Percentiles rank a stretch among this genome's conserved stretches.
phyloP scores from a whole-genome alignment of 2,888 invertebrate genomes.

The Drosophila peninsularis region DNA sequence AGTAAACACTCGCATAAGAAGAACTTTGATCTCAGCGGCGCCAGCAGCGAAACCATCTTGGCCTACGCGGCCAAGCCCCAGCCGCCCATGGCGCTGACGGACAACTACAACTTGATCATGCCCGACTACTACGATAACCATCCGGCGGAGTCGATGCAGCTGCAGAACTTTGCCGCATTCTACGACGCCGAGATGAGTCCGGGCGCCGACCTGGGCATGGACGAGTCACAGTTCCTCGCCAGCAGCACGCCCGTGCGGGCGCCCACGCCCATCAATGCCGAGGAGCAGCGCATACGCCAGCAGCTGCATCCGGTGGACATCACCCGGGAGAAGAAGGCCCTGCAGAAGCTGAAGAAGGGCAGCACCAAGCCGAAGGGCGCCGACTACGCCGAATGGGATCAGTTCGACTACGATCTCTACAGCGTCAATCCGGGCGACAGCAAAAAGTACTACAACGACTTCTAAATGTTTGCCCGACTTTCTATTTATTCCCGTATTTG shows the following conservation, averaged over 20 bases:
- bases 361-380: slow-evolving; percentile 64
- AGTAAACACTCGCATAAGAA: slow-evolving; percentile 29
- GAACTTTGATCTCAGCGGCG: slow-evolving; percentile 40
- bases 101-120: slow-evolving; percentile 76
- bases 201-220: slow-evolving; percentile 75
- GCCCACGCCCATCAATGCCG: slow-evolving; percentile 70
- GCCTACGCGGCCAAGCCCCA: slow-evolving; percentile 65
- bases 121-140: slow-evolving; percentile 75
- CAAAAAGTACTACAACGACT: slow-evolving; percentile 64
- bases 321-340: slow-evolving; percentile 58
- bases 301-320: slow-evolving; percentile 67
- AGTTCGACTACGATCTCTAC: slow-evolving; percentile 82
- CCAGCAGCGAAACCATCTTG: slow-evolving; percentile 43
- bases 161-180: slow-evolving; percentile 78
- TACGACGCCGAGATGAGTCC: slow-evolving; percentile 61
- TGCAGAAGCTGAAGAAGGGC: slow-evolving; percentile 73
- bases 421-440: slow-evolving; percentile 72
- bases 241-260: slow-evolving; percentile 65
- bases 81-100: slow-evolving; percentile 63
- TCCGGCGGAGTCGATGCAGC: slow-evolving; percentile 73
- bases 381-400: slow-evolving; percentile 78
- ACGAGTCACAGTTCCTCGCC: slow-evolving; percentile 66
- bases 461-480: slow-evolving; percentile 29
- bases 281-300: slow-evolving; percentile 73
- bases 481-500: slow-evolving; percentile 29